Conservation (phyloP, 37 sponge, comb jelly and placozoan species). For the Geodia barretti region DNA sequence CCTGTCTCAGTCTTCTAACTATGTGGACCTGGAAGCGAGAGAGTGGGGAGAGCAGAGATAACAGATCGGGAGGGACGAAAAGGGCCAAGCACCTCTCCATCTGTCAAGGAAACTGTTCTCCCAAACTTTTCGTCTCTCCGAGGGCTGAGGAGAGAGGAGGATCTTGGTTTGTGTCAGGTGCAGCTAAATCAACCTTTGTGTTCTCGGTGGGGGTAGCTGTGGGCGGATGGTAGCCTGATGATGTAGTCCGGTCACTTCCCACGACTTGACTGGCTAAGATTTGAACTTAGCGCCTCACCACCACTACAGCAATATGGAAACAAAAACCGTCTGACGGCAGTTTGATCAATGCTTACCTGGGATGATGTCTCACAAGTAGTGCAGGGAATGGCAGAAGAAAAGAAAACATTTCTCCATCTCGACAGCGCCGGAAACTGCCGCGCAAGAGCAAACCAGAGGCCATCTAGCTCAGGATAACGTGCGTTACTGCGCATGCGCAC, state of each 20-base stretch:
- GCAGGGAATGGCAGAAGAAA: too few relatives aligned
- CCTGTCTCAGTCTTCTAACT: conserved; percentile 34
- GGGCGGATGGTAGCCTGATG: conserved; percentile 47
- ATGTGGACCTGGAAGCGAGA: conserved; percentile 12
- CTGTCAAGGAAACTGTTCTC: neutral
- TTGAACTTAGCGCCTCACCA: neutral
- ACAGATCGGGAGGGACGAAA: neutral
- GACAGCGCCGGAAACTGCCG: too few relatives aligned
- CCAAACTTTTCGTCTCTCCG: neutral
- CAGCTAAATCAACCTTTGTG: conserved; percentile 14
- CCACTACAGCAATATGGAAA: too few relatives aligned
- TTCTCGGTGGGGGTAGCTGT: neutral
- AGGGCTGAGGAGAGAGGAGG: neutral
- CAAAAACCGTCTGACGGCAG: too few relatives aligned
- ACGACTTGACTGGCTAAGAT: conserved; percentile 11
- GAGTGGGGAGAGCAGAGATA: neutral
- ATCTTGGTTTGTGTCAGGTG: neutral
- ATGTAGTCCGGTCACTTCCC: conserved; percentile 29
- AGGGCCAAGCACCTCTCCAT: neutral
- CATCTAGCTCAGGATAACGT: neutral
- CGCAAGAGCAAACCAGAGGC: neutral
- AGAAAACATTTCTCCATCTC: too few relatives aligned
- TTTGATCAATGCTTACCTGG: too few relatives aligned
- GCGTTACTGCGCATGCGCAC: neutral
- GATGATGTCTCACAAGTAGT: too few relatives aligned